Percentiles rank a stretch among this genome's conserved stretches.
Conservation (phyloP, 2,113 vertebrate species). For the Barnardius zonarius region DNA sequence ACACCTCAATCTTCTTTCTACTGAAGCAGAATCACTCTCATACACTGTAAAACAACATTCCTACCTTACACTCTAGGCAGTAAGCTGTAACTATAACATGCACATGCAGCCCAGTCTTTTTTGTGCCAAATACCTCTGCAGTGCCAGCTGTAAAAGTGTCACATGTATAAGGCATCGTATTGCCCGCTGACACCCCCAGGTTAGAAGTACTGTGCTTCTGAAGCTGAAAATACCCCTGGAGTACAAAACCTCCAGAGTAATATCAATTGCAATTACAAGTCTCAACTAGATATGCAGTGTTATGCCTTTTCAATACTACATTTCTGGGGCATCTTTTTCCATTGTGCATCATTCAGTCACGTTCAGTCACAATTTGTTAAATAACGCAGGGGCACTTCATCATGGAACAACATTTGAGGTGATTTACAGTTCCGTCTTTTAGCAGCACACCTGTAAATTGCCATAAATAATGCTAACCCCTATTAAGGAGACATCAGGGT, state of each 20-base stretch:
- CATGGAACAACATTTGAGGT: background rate
- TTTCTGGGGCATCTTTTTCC: background rate
- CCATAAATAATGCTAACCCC: slow-evolving; percentile 19
- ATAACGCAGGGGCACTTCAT: slow-evolving; percentile 13
- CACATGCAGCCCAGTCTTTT: background rate
- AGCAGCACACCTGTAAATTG: slow-evolving; percentile 26
- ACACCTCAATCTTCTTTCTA: background rate
- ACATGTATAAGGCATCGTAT: background rate
- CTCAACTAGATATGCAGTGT: background rate
- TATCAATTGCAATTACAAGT: background rate
- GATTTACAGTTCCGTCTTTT: background rate
- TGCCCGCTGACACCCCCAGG: background rate
- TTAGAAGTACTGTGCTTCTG: background rate
- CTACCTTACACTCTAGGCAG: background rate
- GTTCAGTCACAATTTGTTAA: slow-evolving; percentile 26
- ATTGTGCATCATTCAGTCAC: background rate
- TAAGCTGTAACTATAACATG: background rate
- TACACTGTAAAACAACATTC: background rate
- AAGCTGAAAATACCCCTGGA: background rate
- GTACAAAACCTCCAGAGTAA: background rate
- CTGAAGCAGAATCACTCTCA: background rate
- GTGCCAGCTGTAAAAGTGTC: background rate
- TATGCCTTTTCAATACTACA: background rate
- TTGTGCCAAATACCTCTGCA: background rate
- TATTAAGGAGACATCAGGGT: slow-evolving; percentile 11